phyloP scores from a whole-genome alignment of 2,888 invertebrate species.

The Ashinkailepas kermadecensis region DNA sequence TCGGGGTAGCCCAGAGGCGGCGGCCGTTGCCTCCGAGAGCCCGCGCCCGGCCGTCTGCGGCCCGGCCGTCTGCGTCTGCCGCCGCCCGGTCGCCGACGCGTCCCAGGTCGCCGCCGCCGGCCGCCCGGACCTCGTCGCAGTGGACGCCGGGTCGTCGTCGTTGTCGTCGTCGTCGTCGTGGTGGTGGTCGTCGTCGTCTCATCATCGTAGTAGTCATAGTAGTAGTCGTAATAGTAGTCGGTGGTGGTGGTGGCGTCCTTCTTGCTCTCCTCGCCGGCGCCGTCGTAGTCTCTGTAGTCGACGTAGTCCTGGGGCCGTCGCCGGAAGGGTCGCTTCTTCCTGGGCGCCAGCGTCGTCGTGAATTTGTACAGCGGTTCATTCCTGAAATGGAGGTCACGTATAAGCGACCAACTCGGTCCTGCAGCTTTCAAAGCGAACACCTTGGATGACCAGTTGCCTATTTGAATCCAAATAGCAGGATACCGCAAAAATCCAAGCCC shows the following conservation, averaged over 20 bases:
- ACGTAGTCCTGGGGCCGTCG: neutral
- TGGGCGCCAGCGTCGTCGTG: neutral
- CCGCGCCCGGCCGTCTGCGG: neutral
- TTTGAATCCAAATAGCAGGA: too few species aligned
- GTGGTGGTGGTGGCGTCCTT: too few species aligned
- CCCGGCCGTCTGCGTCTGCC: neutral
- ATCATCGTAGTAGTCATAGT: neutral
- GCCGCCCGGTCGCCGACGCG: neutral
- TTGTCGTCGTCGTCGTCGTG: neutral
- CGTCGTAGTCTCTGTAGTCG: neutral
- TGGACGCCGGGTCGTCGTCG: neutral
- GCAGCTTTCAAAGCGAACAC: too few species aligned
- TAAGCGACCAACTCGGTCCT: too few species aligned
- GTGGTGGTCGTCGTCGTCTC: neutral
- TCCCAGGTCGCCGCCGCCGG: neutral
- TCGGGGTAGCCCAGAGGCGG: neutral
- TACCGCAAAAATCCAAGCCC: too few species aligned
- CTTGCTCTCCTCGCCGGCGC: too few species aligned
- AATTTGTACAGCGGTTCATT: conserved; percentile 9
- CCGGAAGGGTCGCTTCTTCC: neutral
- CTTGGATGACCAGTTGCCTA: too few species aligned
- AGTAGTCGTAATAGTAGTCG: neutral
- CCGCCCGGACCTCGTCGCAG: conserved; percentile 1
- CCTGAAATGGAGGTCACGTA: neutral
- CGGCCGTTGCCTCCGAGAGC: neutral